Evolutionary conservation across 2,113 vertebrate species (phyloP), one percentile per base, ranked within the genome.

Genomic region (Scortum barcoo): DNA sequence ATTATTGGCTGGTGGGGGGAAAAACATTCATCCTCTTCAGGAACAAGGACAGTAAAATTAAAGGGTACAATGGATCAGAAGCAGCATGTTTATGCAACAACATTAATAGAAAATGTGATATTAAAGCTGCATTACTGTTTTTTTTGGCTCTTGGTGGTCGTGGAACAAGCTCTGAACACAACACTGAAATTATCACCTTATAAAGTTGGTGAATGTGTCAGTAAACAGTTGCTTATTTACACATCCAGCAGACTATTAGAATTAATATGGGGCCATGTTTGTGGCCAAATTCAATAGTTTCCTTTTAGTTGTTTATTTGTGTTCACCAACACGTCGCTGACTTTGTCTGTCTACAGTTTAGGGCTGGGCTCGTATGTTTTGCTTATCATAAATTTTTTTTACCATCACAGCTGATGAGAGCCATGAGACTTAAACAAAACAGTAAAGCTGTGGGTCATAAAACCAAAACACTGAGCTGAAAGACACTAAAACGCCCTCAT

Each of bases 21-120:
- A 22, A 65, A 40, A 53, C 13, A 14, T 36, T 57, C 20, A 7
- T 63, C 74, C 74, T 46, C 61, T 22, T 66, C 67, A 62, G 30
- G 7, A 48, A 20, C 8, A 48, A 46, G 7, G 17, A 48, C 38
- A 30, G 61, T 33, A 48, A 48, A 57, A 22, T 2, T 6, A n/a
- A 33, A n/a, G 6, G 11, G 11, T 17, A n/a, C 11, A 20, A 28
- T 26, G 38, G 36, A 54, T 26, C 26, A 56, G 16, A 46, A 54
- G 36, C 46, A 14, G 14, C 36, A 53, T 5, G 22, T 26, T 42
- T 78, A 3, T 61, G 17, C 12, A 44, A 28, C 33, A 38, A 3
- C 16, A 38, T 68, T 38, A 3, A 50, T 20, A n/a, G 20, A 67
- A 36, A 48, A 68, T 28, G 11, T 30, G n/a, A 44, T 24, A 51